Conservation (phyloP, 2,113 vertebrate species). For the Brienomyrus brachyistius region DNA sequence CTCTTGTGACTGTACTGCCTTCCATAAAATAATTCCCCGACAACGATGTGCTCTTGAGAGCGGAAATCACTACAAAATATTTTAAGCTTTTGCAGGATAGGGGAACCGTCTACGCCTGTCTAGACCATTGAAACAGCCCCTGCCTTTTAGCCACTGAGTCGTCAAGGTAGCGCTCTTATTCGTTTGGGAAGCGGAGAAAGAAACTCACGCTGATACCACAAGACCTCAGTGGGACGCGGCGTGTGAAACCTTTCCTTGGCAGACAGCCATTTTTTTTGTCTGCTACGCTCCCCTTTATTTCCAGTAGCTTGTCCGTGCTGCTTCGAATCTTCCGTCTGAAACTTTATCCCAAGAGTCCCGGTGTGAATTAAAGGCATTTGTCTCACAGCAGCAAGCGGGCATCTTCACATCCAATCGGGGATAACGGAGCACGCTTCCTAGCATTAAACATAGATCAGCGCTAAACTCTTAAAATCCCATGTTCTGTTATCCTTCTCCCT, state of each 20-base stretch:
- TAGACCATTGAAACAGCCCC: slow-evolving; percentile 10
- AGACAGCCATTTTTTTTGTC: slow-evolving; percentile 2
- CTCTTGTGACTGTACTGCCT: not conserved
- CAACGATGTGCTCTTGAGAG: slow-evolving; percentile 26
- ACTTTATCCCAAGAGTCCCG: not conserved
- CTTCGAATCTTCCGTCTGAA: not conserved
- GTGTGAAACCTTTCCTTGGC: not conserved
- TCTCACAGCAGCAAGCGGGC: not conserved
- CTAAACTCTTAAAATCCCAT: not conserved
- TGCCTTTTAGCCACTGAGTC: not conserved
- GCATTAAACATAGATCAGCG: slow-evolving; percentile 3
- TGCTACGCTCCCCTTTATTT: not conserved
- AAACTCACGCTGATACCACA: not conserved
- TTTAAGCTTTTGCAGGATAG: not conserved
- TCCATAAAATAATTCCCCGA: slow-evolving; percentile 16
- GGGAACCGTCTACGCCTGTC: slow-evolving; percentile 9
- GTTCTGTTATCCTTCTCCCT: not conserved
- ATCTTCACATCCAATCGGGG: slow-evolving; percentile 1
- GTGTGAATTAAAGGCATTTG: slow-evolving; percentile 13
- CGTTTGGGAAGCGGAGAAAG: not conserved
- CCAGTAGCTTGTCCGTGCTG: not conserved
- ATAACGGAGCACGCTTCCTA: slow-evolving; percentile 2
- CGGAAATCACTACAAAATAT: slow-evolving; percentile 17
- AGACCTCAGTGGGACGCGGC: not conserved
- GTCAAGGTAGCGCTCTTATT: slow-evolving; percentile 1